These are phyloP conservation scores for Lasioglossum lativentre DNA, from an alignment of 2,888 invertebrate species.

Conservation along the genomic window DNA sequence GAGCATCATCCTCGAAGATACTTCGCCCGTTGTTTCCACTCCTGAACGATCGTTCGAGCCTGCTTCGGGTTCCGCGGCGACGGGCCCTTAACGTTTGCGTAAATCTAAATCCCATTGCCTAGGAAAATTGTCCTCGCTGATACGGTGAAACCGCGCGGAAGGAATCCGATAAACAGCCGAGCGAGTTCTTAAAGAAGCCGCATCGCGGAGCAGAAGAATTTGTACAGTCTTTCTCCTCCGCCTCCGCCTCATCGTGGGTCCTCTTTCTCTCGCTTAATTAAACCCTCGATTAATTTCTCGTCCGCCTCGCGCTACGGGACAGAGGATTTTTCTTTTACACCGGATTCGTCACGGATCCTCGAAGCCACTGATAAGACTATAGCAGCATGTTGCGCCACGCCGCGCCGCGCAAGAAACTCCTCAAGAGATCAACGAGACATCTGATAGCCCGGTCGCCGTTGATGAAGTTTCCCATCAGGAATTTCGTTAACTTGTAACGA, in stretches of 20 bases:
- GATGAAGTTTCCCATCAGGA: conserved; percentile 41
- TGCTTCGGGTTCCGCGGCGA: conserved; percentile 16
- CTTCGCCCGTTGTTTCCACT: conserved; percentile 32
- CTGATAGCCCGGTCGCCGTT: conserved; percentile 35
- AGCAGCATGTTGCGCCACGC: background rate
- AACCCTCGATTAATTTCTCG: conserved; percentile 13
- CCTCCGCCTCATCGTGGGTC: background rate
- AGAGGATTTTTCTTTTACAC: background rate
- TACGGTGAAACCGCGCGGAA: conserved; percentile 25
- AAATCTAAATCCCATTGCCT: conserved; percentile 27
- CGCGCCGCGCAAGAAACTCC: background rate
- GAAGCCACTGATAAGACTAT: background rate
- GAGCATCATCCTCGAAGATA: conserved; percentile 41
- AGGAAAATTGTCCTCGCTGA: conserved; percentile 21
- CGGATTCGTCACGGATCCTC: background rate
- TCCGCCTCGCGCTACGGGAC: background rate
- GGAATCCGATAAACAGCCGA: conserved; percentile 38
- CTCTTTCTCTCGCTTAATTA: background rate
- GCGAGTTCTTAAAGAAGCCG: conserved; percentile 24
- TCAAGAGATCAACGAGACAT: conserved; percentile 39
- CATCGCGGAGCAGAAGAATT: background rate
- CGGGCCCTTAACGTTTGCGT: conserved; percentile 18
- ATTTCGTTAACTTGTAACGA: conserved; percentile 53
- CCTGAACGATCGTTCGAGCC: conserved; percentile 38
- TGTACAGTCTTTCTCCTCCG: background rate